These are phyloP conservation scores for Xerus inauris DNA, from an alignment of 2,113 vertebrate species.

Conservation along the genomic window DNA sequence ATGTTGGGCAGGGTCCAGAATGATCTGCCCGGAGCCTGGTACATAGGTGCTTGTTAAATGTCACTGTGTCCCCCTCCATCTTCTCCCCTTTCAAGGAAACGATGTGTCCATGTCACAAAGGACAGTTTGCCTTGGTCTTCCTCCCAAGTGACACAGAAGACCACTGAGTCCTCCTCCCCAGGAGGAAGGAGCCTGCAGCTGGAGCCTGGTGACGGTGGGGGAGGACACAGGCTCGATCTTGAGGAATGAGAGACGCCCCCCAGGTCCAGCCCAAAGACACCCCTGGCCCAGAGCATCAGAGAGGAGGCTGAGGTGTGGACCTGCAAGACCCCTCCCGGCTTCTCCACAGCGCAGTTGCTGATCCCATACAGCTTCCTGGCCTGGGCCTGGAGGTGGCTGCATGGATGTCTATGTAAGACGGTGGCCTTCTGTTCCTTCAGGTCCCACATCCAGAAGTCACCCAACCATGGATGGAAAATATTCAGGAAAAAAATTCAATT, in stretches of 20 bases:
- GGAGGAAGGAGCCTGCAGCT: background rate
- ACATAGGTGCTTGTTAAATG: background rate
- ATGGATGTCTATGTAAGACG: fast-evolving
- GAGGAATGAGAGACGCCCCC: background rate
- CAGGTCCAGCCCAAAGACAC: background rate
- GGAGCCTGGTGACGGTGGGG: background rate
- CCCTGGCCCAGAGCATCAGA: background rate
- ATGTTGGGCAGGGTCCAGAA: no score
- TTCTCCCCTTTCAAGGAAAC: background rate
- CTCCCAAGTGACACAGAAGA: background rate
- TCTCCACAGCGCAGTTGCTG: fast-evolving
- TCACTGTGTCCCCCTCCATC: background rate
- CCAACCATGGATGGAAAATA: background rate
- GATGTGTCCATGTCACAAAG: background rate
- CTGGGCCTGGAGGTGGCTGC: fast-evolving
- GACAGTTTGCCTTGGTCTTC: background rate
- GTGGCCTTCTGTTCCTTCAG: background rate
- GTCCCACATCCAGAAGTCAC: background rate
- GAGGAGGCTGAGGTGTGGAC: fast-evolving
- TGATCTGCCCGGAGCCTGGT: background rate
- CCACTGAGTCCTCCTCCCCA: background rate
- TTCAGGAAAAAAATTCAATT: background rate
- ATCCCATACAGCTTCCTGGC: background rate
- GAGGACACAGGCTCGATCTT: background rate
- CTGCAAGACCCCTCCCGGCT: fast-evolving